Conservation (phyloP, 2,888 invertebrate species). For the Yponomeuta plumbellus region DNA sequence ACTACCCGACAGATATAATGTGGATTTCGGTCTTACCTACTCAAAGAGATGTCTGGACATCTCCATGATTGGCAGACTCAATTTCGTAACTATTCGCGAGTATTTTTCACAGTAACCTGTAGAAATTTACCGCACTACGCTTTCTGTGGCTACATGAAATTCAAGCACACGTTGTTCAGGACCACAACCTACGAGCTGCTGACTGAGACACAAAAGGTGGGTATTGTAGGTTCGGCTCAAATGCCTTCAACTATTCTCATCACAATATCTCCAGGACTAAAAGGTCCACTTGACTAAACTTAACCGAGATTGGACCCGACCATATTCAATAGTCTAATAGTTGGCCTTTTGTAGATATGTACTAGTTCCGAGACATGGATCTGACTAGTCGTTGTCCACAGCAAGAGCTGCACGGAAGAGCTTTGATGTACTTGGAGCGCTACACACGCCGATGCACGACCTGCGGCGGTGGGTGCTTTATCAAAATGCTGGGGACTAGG, state of each 20-base stretch:
- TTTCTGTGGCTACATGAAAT: constrained; percentile 78
- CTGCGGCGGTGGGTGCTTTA: constrained; percentile 77
- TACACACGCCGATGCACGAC: constrained; percentile 73
- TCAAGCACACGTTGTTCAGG: constrained; percentile 73
- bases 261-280: neutral
- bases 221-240: constrained; percentile 1
- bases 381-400: constrained; percentile 23
- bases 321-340: no score
- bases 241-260: no score
- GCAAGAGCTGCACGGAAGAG: constrained; percentile 77
- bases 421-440: constrained; percentile 75
- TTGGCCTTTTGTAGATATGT: no score
- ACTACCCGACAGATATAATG: no score
- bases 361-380: no score
- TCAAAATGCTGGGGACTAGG: constrained; percentile 51
- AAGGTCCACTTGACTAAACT: neutral
- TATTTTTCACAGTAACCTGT: constrained; percentile 53
- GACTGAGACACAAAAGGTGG: constrained; percentile 77
- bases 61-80: no score
- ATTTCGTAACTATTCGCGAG: neutral
- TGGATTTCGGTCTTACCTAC: no score
- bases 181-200: constrained; percentile 78
- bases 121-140: constrained; percentile 77
- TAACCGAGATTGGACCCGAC: no score
- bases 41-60: no score